Percentiles rank a stretch among this genome's conserved stretches.
phyloP scores from a whole-genome alignment of 2,888 invertebrate species.

The Apamea monoglypha region DNA sequence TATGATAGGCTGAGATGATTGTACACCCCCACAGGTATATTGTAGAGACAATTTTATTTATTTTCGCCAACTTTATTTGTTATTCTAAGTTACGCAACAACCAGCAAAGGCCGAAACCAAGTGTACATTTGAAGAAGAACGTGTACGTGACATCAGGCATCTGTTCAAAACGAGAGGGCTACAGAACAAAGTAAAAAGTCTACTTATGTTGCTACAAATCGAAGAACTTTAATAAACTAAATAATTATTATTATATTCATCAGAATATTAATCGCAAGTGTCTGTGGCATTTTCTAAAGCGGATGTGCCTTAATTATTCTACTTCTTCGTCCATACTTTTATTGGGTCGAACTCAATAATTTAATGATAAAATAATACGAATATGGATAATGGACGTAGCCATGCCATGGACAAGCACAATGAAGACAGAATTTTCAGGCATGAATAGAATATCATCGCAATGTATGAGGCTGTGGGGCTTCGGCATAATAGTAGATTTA shows the following conservation, averaged over 20 bases:
- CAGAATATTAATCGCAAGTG: neutral
- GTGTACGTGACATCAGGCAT: neutral
- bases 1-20: too few species aligned
- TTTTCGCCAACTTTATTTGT: neutral
- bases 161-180: neutral
- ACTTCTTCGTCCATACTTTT: neutral
- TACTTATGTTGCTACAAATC: neutral
- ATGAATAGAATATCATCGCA: neutral
- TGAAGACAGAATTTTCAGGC: rapidly evolving
- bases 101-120: neutral
- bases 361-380: neutral
- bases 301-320: neutral
- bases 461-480: neutral
- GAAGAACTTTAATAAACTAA: neutral
- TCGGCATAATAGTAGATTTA: conserved; percentile 24
- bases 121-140: neutral
- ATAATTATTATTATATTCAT: neutral
- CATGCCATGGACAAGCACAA: neutral
- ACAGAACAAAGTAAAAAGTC: neutral
- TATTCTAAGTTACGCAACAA: neutral
- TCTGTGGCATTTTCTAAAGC: neutral
- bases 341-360: too few species aligned
- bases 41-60: too few species aligned
- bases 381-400: neutral
- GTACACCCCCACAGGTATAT: too few species aligned